These are phyloP conservation scores for Chloroclysta siterata DNA, from an alignment of 2,888 invertebrate genomes.

Conservation along the genomic window DNA sequence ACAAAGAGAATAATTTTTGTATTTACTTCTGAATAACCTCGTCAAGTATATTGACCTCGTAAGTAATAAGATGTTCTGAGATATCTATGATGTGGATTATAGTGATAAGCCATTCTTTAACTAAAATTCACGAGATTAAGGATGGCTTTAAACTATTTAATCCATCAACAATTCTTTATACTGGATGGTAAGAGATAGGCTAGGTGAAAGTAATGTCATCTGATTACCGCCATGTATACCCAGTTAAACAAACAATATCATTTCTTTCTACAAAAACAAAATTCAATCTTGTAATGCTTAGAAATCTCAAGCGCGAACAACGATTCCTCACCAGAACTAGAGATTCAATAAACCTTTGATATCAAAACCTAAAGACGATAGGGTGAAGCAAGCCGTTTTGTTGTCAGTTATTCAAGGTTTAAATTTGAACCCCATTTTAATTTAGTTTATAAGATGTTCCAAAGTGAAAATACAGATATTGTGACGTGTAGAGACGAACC, in stretches of 20 bases:
- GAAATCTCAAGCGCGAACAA: no score
- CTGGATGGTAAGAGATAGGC: background rate
- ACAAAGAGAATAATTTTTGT: no score
- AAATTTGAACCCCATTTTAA: background rate
- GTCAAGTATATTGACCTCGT: no score
- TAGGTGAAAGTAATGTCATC: background rate
- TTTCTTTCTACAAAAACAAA: background rate
- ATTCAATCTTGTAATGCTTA: no score
- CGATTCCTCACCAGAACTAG: no score
- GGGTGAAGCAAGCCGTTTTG: background rate
- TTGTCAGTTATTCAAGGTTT: background rate
- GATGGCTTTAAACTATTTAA: background rate
- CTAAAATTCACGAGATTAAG: background rate
- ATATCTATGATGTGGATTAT: background rate
- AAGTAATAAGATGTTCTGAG: no score
- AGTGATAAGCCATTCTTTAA: background rate
- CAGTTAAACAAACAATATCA: background rate
- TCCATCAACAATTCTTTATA: background rate
- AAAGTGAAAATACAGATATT: no score
- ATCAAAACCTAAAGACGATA: no score
- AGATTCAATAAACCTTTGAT: no score
- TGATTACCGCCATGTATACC: background rate
- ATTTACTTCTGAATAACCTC: no score
- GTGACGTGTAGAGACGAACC: constrained; percentile 46
- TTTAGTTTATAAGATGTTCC: no score